Conservation (phyloP, 2,113 vertebrate genomes). For the Cnemophilus loriae region DNA sequence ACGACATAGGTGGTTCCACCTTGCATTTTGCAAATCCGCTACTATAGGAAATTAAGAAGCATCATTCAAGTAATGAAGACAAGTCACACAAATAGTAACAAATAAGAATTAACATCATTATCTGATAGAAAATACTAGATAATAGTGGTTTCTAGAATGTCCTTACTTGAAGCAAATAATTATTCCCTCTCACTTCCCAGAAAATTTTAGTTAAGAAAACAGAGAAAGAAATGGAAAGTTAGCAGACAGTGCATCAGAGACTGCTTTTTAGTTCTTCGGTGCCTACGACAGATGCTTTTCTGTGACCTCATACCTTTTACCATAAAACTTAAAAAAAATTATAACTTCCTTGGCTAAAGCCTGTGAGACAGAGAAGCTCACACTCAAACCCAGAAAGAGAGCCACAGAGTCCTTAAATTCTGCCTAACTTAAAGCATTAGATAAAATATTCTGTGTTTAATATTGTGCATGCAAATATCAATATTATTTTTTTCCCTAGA, state of each 20-base stretch:
- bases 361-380: background rate
- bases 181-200: fast-evolving
- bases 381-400: background rate
- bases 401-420: background rate
- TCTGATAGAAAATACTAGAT: background rate
- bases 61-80: background rate
- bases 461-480: background rate
- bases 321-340: background rate
- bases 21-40: background rate
- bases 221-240: background rate
- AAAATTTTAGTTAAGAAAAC: background rate
- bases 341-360: background rate
- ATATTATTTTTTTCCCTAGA: background rate
- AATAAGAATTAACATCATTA: background rate
- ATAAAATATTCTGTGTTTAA: background rate
- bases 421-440: background rate
- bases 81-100: background rate
- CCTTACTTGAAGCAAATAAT: background rate
- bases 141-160: background rate
- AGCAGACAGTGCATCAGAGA: background rate
- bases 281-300: background rate
- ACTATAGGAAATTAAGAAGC: background rate
- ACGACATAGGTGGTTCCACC: background rate
- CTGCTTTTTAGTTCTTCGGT: background rate
- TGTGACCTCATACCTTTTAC: background rate